Evolutionary conservation across 2,888 invertebrate species (phyloP).

Genomic region (Tenthredo scrophulariae): DNA sequence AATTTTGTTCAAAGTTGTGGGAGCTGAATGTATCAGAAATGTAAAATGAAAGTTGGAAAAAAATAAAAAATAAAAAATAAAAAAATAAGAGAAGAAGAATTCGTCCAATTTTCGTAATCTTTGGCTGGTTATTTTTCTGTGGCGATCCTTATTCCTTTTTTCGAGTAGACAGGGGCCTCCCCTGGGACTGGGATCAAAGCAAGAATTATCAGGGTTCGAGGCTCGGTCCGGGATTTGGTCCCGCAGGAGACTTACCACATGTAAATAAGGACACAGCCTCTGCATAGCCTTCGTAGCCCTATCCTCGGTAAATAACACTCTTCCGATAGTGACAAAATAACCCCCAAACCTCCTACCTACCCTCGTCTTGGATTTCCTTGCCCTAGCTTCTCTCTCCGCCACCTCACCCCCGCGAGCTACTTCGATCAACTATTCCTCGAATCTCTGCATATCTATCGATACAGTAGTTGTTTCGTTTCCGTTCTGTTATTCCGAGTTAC

Average conservation of each 20-base stretch:
- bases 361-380: slow-evolving; percentile 50
- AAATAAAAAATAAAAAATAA: neutral
- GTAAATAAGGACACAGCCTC: slow-evolving; percentile 77
- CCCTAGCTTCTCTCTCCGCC: slow-evolving; percentile 53
- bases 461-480: slow-evolving; percentile 42
- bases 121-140: slow-evolving; percentile 61
- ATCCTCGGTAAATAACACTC: slow-evolving; percentile 77
- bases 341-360: slow-evolving; percentile 58
- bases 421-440: slow-evolving; percentile 50
- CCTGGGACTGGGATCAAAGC: slow-evolving; percentile 77
- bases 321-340: slow-evolving; percentile 74
- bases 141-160: slow-evolving; percentile 67
- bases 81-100: slow-evolving; percentile 16
- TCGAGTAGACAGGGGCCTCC: slow-evolving; percentile 60
- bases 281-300: slow-evolving; percentile 71
- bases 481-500: slow-evolving; percentile 32
- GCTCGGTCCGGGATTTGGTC: slow-evolving; percentile 77
- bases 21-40: neutral
- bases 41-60: neutral
- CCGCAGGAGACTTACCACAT: slow-evolving; percentile 79
- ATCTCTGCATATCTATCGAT: slow-evolving; percentile 43
- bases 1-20: neutral
- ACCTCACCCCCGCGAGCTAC: slow-evolving; percentile 39
- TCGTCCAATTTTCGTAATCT: slow-evolving; percentile 51
- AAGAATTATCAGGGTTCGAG: slow-evolving; percentile 78